Evolutionary conservation across 2,113 vertebrate genomes (phyloP), one percentile per base, ranked within the genome.

Genomic region (Abramis brama): DNA sequence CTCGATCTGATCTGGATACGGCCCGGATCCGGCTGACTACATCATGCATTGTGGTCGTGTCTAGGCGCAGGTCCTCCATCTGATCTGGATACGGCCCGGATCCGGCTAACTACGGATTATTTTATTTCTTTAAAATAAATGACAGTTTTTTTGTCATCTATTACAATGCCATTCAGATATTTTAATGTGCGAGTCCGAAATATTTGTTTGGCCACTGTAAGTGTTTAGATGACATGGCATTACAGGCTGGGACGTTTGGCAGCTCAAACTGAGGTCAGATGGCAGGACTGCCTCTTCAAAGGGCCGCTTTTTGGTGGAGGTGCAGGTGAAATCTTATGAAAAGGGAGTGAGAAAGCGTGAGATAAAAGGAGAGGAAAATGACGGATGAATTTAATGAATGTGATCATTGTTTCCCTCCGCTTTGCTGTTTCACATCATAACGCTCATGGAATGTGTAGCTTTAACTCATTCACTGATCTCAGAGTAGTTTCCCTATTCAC

Each of bases 341-440:
- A 81, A 84, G 84, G 87, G 88, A 70, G 73, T 17, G 79, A 55
- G 45, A 57, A 93, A 91, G 92, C 90, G 85, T 90, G 71, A 93
- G 93, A 95, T 94, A 93, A 93, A 91, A 91, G 90, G 87, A 89
- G 87, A 87, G 90, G 90, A 94, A 94, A 94, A 94, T 93, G 93
- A 93, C 90, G 50, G 50, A 55, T 77, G 75, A 57, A 92, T 93
- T 71, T 92, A 89, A 89, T 95, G 94, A 95, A 95, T 94, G 94
- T 92, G 89, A 93, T 94, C 91, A 93, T 94, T 94, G 94, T 94
- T 94, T 94, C 90, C 90, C 92, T 89, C 88, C 11, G 89, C 92
- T 94, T 93, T 93, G 94, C 92, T 93, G 94, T 95, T 94, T 95
- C 95, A 95, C 93, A 94, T 94, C 94, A 94, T 93, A 94, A 94